Conservation (phyloP, 2,888 invertebrate genomes). For the Autographa gamma region DNA sequence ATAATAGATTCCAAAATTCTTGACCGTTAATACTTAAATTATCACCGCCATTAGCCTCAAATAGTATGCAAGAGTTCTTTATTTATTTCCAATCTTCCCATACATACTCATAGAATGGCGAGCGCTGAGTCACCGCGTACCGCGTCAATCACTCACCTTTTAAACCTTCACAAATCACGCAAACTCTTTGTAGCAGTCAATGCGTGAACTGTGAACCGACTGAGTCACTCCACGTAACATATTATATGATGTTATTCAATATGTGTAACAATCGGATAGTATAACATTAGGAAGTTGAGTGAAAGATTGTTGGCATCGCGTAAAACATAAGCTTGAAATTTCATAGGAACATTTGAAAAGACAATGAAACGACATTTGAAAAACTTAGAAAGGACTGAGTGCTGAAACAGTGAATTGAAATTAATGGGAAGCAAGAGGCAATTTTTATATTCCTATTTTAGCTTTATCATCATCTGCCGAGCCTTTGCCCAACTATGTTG, state of each 20-base stretch:
- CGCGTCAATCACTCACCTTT: not conserved
- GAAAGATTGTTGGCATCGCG: not conserved
- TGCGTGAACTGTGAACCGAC: conserved; percentile 28
- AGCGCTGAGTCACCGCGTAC: not conserved
- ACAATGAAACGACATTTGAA: not conserved
- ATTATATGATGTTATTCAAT: conserved; percentile 37
- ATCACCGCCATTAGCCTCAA: not conserved
- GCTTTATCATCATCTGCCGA: no score
- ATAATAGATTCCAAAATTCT: not conserved
- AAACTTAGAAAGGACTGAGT: no score
- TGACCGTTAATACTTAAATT: not conserved
- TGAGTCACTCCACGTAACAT: conserved; percentile 40
- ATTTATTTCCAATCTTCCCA: not conserved
- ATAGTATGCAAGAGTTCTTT: not conserved
- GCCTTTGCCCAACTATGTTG: no score
- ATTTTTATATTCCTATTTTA: no score
- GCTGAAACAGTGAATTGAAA: no score
- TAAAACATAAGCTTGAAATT: not conserved
- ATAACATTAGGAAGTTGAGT: conserved; percentile 13
- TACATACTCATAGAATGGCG: not conserved
- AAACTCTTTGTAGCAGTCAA: conserved; percentile 11
- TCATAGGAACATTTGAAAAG: not conserved
- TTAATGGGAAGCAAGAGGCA: no score
- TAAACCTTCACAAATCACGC: conserved; percentile 7
- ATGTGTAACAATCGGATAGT: conserved; percentile 25